Conservation (phyloP, 1,140 invertebrate species). For the Megalonaias nervosa region DNA sequence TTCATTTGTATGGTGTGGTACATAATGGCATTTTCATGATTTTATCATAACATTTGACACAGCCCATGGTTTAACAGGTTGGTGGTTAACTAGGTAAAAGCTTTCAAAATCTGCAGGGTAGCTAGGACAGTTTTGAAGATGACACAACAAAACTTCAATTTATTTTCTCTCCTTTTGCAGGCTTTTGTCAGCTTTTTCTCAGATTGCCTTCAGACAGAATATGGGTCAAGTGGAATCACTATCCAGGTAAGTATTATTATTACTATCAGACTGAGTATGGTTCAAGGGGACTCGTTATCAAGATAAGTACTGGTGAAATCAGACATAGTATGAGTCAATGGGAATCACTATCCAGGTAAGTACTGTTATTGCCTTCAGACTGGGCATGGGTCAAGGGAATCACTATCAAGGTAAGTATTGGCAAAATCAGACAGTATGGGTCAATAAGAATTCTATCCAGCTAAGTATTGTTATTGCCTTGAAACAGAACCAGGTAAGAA, state of each 20-base stretch:
- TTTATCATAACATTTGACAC: background rate
- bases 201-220: constrained; percentile 85
- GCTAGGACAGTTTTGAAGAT: background rate
- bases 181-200: constrained; percentile 90
- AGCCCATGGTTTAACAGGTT: background rate
- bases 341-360: too few species aligned
- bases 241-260: constrained; percentile 65
- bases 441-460: too few species aligned
- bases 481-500: too few species aligned
- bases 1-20: too few species aligned
- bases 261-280: constrained; percentile 80
- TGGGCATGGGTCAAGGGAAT: too few species aligned
- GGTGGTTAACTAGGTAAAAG: background rate
- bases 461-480: too few species aligned
- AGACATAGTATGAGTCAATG: too few species aligned
- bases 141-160: background rate
- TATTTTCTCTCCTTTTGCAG: constrained; percentile 66
- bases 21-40: background rate
- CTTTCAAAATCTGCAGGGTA: background rate
- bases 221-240: constrained; percentile 82
- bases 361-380: too few species aligned
- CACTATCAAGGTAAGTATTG: too few species aligned
- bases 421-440: too few species aligned
- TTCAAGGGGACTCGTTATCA: constrained; percentile 81
- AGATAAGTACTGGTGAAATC: constrained; percentile 49